Conservation (phyloP, 2,113 vertebrate species). For the Cygnus buccinator region DNA sequence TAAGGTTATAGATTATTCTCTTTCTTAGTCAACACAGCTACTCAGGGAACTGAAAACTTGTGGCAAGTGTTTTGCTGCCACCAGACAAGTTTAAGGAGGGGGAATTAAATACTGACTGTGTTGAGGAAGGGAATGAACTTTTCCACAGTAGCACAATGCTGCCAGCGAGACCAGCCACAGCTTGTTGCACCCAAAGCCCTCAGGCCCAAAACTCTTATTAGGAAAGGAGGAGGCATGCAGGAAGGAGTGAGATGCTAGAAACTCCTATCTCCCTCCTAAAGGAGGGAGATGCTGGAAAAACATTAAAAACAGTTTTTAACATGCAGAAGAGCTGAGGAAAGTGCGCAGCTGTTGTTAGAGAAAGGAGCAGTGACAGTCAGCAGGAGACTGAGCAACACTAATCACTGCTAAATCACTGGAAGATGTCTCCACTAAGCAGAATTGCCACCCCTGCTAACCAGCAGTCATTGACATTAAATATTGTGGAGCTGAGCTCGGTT, state of each 20-base stretch:
- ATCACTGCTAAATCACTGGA: conserved; percentile 68
- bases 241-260: neutral
- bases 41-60: neutral
- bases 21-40: neutral
- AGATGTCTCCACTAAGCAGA: conserved; percentile 68
- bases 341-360: conserved; percentile 34
- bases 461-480: conserved; percentile 61
- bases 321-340: neutral
- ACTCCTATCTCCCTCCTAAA: neutral
- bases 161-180: neutral
- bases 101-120: neutral
- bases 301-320: neutral
- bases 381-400: conserved; percentile 56
- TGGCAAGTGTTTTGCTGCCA: neutral
- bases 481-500: conserved; percentile 18
- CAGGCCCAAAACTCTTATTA: neutral
- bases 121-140: neutral
- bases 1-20: neutral
- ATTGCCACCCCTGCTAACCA: conserved; percentile 68
- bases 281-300: neutral
- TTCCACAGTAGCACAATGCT: rapidly evolving
- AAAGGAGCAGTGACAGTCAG: conserved; percentile 19
- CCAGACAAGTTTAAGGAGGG: neutral
- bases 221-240: neutral
- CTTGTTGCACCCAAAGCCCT: neutral